Conservation (phyloP, 2,113 vertebrate genomes). For the Halichoeres trimaculatus region DNA sequence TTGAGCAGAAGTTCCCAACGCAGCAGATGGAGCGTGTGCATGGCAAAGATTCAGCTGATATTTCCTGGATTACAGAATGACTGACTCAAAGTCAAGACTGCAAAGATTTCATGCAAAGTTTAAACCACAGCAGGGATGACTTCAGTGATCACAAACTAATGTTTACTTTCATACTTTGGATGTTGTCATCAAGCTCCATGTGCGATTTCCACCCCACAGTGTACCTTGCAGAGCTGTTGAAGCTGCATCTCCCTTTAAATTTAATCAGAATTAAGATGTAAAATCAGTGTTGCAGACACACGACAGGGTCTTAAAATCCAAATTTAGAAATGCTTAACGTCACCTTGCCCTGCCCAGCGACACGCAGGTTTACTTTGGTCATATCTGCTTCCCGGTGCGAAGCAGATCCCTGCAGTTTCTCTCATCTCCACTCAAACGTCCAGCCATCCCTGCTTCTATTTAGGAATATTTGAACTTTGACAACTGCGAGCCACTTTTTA, state of each 20-base stretch:
- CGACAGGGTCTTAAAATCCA: conserved; percentile 3
- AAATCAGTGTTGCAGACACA: neutral
- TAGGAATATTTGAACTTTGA: conserved; percentile 1
- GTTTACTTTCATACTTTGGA: too few relatives aligned
- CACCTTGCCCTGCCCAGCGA: neutral
- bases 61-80: neutral
- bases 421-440: conserved; percentile 29
- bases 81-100: neutral
- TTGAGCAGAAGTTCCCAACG: conserved; percentile 6
- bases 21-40: conserved; percentile 8
- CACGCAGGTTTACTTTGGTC: conserved; percentile 36
- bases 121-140: neutral
- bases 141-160: neutral
- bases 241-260: neutral
- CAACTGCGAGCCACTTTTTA: neutral
- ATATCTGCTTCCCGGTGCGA: conserved; percentile 19
- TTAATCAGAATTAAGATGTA: neutral
- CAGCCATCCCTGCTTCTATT: neutral
- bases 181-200: too few relatives aligned
- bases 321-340: neutral
- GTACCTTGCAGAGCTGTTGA: neutral
- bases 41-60: neutral
- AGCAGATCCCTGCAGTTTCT: conserved; percentile 20
- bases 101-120: neutral
- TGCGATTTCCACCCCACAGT: neutral